Conservation (phyloP, 2,113 vertebrate genomes). For the Vidua macroura region DNA sequence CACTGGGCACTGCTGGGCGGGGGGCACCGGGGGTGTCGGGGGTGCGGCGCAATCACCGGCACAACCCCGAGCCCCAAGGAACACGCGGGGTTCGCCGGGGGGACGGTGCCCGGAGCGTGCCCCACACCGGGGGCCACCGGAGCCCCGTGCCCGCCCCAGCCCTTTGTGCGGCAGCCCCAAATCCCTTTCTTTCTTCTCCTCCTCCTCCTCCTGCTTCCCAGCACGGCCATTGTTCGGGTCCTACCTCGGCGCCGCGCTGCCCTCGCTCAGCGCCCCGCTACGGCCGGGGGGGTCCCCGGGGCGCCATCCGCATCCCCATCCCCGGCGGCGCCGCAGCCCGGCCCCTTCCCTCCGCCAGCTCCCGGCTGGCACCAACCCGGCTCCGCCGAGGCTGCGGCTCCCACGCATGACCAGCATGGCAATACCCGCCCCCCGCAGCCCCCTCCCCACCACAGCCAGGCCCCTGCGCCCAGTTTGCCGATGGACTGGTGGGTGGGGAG, state of each 20-base stretch:
- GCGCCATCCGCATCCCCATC: neutral
- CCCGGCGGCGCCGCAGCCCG: neutral
- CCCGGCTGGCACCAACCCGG: neutral
- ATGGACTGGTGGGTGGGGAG: neutral
- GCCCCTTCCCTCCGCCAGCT: neutral
- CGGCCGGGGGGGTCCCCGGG: neutral
- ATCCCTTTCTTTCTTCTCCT: neutral
- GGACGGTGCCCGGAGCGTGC: fast-evolving
- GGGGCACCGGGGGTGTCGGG: neutral
- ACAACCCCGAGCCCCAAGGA: neutral
- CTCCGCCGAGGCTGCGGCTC: neutral
- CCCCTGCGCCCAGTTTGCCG: neutral
- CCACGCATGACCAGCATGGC: slow-evolving; percentile 35
- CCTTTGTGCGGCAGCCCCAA: neutral
- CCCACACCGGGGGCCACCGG: neutral
- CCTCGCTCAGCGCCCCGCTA: neutral
- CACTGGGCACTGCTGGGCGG: fast-evolving
- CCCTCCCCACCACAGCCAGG: neutral
- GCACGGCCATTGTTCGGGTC: neutral
- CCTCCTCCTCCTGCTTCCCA: neutral
- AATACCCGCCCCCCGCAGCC: neutral
- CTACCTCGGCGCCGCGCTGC: neutral
- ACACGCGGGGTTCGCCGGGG: fast-evolving
- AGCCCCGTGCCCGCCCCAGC: neutral
- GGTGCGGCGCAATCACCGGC: neutral